A percentile compares a stretch with the other conserved stretches of the same genome.
phyloP scores from a whole-genome alignment of 2,888 invertebrate genomes.

The Diaphora mendica region DNA sequence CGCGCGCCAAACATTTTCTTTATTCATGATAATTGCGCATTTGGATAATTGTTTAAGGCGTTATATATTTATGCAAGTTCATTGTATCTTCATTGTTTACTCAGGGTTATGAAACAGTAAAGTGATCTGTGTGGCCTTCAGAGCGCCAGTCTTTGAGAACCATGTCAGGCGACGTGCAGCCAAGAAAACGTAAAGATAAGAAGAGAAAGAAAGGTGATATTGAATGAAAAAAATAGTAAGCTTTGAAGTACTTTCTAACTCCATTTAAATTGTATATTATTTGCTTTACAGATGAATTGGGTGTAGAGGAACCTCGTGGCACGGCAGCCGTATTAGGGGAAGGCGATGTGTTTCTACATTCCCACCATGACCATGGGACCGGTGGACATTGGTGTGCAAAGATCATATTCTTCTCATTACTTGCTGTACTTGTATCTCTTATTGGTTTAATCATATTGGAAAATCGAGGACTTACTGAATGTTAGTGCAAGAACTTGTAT shows the following conservation, averaged over 20 bases:
- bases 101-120: slow-evolving; percentile 85
- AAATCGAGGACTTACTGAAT: slow-evolving; percentile 91
- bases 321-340: slow-evolving; percentile 81
- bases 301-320: slow-evolving; percentile 79
- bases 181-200: slow-evolving; percentile 94
- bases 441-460: slow-evolving; percentile 93
- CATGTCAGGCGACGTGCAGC: slow-evolving; percentile 96
- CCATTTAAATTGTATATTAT: slow-evolving; percentile 21
- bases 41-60: slow-evolving; percentile 67
- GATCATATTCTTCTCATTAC: slow-evolving; percentile 91
- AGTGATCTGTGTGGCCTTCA: slow-evolving; percentile 73
- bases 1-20: slow-evolving; percentile 71
- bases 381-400: slow-evolving; percentile 95
- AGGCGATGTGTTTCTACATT: slow-evolving; percentile 92
- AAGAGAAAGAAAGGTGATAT: slow-evolving; percentile 91
- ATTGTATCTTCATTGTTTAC: slow-evolving; percentile 77
- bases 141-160: slow-evolving; percentile 79
- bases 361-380: slow-evolving; percentile 91
- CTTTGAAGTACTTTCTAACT: slow-evolving; percentile 21
- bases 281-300: slow-evolving; percentile 78
- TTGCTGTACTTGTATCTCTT: slow-evolving; percentile 90
- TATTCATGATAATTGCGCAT: slow-evolving; percentile 79
- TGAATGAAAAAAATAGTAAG: neutral
- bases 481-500: slow-evolving; percentile 82
- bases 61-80: slow-evolving; percentile 62